Evolutionary conservation across 2,888 invertebrate genomes (phyloP).

Genomic region (Achlya flavicornis): DNA sequence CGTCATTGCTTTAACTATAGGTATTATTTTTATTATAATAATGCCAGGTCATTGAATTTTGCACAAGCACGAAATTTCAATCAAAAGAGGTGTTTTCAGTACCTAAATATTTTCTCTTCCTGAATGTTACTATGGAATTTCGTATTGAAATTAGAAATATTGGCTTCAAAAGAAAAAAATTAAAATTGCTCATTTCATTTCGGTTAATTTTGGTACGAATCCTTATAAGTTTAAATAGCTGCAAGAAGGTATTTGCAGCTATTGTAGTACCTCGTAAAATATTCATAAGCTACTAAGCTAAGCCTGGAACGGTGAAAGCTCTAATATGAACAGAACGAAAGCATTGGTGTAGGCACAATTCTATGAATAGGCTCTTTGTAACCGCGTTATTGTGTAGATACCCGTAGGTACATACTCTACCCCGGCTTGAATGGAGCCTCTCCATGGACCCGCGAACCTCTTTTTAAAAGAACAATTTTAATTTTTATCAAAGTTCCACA

Average conservation of each 20-base stretch:
- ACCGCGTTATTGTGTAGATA: conserved; percentile 51
- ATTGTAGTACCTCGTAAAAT: conserved; percentile 31
- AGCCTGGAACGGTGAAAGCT: conserved; percentile 3
- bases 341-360: conserved; percentile 47
- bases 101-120: no score
- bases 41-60: no score
- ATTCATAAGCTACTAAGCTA: conserved; percentile 31
- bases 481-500: conserved; percentile 40
- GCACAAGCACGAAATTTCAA: no score
- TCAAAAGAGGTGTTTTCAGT: no score
- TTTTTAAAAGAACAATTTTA: conserved; percentile 46
- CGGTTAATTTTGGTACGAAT: no score
- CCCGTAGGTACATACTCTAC: background rate
- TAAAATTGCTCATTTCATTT: no score
- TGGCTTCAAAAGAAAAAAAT: no score
- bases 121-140: no score
- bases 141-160: no score
- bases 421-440: conserved; percentile 46
- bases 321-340: conserved; percentile 21
- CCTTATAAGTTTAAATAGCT: no score
- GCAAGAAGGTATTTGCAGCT: background rate
- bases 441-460: conserved; percentile 38
- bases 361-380: conserved; percentile 58
- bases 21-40: no score
- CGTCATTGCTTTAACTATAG: no score